A percentile compares a stretch with the other conserved stretches of the same genome.
Conservation (phyloP, 2,797 vertebrate genomes). For the Mastacembelus armatus region DNA sequence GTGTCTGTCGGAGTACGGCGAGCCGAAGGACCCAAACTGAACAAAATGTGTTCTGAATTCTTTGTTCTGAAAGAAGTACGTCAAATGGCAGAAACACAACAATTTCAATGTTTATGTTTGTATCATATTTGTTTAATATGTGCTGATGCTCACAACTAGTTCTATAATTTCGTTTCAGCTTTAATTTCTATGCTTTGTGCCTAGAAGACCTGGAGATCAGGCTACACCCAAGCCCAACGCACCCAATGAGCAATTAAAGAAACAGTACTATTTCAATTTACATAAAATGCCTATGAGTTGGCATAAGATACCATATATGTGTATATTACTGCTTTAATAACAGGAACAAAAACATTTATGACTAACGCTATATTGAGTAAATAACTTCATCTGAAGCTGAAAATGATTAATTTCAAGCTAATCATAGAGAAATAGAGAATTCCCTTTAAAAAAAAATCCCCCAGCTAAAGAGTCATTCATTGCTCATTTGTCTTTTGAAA, state of each 20-base stretch:
- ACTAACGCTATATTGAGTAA: background rate
- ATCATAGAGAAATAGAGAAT: no score
- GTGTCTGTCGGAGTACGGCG: constrained; percentile 50
- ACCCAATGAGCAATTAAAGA: no score
- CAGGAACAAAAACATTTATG: background rate
- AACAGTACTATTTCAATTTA: background rate
- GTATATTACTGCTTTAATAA: background rate
- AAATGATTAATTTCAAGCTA: background rate
- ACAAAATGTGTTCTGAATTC: accelerated
- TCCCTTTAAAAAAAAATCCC: no score
- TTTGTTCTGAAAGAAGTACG: background rate
- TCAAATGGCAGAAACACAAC: no score
- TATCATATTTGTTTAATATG: background rate
- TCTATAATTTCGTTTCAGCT: no score
- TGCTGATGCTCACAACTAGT: no score
- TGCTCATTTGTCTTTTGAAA: background rate
- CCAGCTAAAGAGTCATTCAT: background rate
- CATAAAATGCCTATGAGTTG: background rate
- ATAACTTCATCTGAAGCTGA: background rate
- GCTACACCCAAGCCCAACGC: no score
- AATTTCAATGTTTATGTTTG: background rate
- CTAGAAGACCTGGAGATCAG: no score
- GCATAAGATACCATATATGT: background rate
- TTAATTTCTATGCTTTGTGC: no score
- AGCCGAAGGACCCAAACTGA: constrained; percentile 40